Base-by-base conservation (phyloP, 2,797 vertebrate genomes). In the Microcaecilia unicolor region DNA sequence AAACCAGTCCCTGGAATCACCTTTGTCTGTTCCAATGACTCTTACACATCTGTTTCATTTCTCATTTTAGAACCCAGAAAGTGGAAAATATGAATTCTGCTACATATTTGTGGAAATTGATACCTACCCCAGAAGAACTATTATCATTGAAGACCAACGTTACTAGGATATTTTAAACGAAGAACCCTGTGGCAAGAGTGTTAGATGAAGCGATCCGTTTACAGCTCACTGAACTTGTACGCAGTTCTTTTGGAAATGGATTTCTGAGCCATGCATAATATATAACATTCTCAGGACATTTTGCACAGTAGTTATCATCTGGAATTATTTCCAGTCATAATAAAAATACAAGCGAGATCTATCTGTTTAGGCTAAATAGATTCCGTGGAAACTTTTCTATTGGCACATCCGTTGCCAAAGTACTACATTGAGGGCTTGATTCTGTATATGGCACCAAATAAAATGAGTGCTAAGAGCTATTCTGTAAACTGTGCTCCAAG, bases 61-160 rank as follows among this genome's bases (percentile, higher is more conserved):
- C 4, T 54, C 57, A 16, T 58, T 37, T 15, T 75, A 98, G 96
- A 91, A 91, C 65, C 80, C 75, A 30, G 72, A 87, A 59, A 90
- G 59, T 15, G 86, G 91, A 42, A 83, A 76, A 54, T 89, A 84
- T 15, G 91, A 93, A 39, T 88, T 92, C 49, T 78, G 73, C n/a
- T 99, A 92, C 51, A 83, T 98, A 62, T 80, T 94, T 80, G 91
- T 97, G 64, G 91, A 97, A 0, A 18, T 96, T 10, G 89, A 93
- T 28, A 51, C 78, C 10, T 92, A 91, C 55, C 91, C 94, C 9
- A 81, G 80, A 67, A 86, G 89, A 68, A 86, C 75, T 13, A 92
- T 99, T 51, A 31, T 93, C 25, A 42, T 99, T 41, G 92, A 97
- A 82, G 93, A 97, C 61, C 93, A 93, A 59, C 80, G 93, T 74